A percentile compares a stretch with the other conserved stretches of the same genome.
These are phyloP conservation scores for Ficedula albicollis DNA, from an alignment of 2,797 vertebrate genomes.

Conservation along the genomic window DNA sequence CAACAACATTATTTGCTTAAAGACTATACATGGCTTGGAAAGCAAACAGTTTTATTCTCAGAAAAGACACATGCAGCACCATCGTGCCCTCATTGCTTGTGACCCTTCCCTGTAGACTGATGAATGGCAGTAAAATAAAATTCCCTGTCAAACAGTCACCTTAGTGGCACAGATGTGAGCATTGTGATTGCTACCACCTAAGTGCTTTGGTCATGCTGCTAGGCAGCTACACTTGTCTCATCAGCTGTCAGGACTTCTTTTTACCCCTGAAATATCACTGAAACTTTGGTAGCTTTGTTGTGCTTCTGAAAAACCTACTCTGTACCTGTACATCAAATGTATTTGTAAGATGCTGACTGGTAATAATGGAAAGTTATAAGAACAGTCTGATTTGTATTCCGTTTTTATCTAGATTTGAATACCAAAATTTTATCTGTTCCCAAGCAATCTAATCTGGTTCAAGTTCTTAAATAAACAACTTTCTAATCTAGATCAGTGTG, in stretches of 20 bases:
- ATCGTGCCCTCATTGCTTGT: rapidly evolving
- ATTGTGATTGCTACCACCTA: rapidly evolving
- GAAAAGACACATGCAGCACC: neutral
- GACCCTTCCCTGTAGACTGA: neutral
- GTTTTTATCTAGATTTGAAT: neutral
- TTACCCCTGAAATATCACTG: neutral
- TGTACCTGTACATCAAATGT: neutral
- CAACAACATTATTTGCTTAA: neutral
- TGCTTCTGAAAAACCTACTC: neutral
- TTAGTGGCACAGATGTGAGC: neutral
- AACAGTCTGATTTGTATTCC: neutral
- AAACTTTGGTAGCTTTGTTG: neutral
- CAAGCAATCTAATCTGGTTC: neutral
- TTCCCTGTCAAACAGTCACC: neutral
- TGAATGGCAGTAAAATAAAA: neutral
- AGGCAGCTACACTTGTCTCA: neutral
- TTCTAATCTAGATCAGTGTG: neutral
- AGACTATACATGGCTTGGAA: neutral
- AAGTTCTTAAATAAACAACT: neutral
- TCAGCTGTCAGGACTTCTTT: neutral
- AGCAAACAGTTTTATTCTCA: neutral
- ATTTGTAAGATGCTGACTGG: neutral
- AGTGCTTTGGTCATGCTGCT: neutral
- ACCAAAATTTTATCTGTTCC: neutral
- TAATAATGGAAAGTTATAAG: neutral